Evolutionary conservation across 2,888 invertebrate species (phyloP).

Genomic region (Drosophila testacea): DNA sequence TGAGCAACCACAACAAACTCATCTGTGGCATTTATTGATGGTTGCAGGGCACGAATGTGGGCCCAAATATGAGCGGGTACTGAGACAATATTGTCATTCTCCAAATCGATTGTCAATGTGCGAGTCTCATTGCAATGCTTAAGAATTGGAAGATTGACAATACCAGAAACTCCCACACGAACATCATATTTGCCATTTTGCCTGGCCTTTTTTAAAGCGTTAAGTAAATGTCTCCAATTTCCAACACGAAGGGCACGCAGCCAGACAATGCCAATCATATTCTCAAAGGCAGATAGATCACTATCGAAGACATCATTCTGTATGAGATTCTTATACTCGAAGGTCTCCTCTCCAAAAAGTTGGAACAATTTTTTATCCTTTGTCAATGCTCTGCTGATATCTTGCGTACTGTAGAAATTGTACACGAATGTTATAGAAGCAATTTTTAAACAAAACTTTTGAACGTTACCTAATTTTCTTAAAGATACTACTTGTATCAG

Average conservation of each 20-base stretch:
- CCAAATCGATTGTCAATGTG: not conserved
- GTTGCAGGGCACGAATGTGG: conserved; percentile 1
- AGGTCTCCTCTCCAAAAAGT: conserved; percentile 6
- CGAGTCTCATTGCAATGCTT: conserved; percentile 5
- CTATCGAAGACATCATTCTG: not conserved
- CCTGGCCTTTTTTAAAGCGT: conserved; percentile 1
- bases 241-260: conserved; percentile 2
- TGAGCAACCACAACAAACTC: conserved; percentile 8
- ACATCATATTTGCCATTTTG: conserved; percentile 8
- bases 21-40: not conserved
- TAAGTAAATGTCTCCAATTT: conserved; percentile 9
- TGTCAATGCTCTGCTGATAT: not conserved
- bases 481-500: not conserved
- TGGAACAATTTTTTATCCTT: conserved; percentile 6
- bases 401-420: not conserved
- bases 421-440: not conserved
- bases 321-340: conserved; percentile 6
- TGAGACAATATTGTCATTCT: not conserved
- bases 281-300: not conserved
- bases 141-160: not conserved
- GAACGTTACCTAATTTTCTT: conserved; percentile 1
- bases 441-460: not conserved
- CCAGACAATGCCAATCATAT: conserved; percentile 8
- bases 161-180: conserved; percentile 7
- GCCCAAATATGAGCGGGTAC: conserved; percentile 15